Evolutionary conservation across 2,113 vertebrate species (phyloP), one percentile per base, ranked within the genome.

Genomic region (Spilogale gracilis): DNA sequence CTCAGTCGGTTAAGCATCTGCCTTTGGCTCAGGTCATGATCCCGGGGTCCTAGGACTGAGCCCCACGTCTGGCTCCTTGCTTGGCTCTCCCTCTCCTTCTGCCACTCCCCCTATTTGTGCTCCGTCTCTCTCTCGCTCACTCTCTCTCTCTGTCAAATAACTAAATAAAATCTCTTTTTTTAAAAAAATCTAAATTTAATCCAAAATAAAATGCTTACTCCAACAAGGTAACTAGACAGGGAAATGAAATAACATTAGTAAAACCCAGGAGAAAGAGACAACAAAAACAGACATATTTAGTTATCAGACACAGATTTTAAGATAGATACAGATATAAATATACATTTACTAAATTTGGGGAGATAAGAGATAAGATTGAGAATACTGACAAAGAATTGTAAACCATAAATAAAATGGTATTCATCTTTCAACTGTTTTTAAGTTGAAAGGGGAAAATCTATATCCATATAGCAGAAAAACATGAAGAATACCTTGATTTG

Each of bases 181-280:
- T 2, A 38, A 38, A 71, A 81, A 71, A 89, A 58, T 56, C 48
- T 67, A 84, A 45, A 38, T 83, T 83, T 65, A 90, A 94, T 50
- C 67, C 56, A 76, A 91, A 81, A 95, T 83, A 52, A 63, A 76
- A 91, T 67, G 48, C 27, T 95, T 82, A 65, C 61, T 60, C 8
- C 0, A 23, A 82, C 10, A 92, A 74, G 56, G 38, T 8, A 94
- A n/a, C 32, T 58, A 90, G n/a, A 14, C 4, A 87, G 18, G 9
- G 16, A 86, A 78, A 93, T 63, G 56, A 48, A 94, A 74, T 61
- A 56, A 45, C 25, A 20, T 38, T 18, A 80, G 52, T 60, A 48
- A 80, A 88, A 88, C 20, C 21, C 38, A 71, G 38, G 38, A 74
- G 54, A 76, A 61, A 61, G 12, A 86, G 48, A 67, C 6, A 67